Evolutionary conservation across 2,888 invertebrate genomes (phyloP).

Genomic region (Epinotia nisella): DNA sequence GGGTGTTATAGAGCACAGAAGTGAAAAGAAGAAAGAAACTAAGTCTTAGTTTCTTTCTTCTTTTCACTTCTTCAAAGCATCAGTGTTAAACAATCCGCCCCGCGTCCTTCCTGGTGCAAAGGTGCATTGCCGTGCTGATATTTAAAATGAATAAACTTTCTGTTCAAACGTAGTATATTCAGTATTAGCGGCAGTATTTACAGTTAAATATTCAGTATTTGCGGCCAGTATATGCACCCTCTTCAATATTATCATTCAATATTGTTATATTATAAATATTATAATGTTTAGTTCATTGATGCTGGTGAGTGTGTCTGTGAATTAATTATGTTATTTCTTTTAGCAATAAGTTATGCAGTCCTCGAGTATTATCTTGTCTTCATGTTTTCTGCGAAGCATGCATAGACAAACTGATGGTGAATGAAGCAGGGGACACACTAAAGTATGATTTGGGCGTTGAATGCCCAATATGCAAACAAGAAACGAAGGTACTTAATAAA

Average conservation of each 20-base stretch:
- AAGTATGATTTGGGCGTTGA: constrained; percentile 87
- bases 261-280: no score
- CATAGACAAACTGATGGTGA: constrained; percentile 91
- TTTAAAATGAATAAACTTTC: no score
- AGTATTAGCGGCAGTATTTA: background rate
- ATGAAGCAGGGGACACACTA: constrained; percentile 88
- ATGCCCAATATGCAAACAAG: constrained; percentile 94
- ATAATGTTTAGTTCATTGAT: background rate
- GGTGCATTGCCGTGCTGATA: no score
- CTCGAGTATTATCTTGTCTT: constrained; percentile 95
- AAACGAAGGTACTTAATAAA: constrained; percentile 87
- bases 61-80: no score
- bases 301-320: background rate
- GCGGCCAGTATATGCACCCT: background rate
- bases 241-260: background rate
- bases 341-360: constrained; percentile 90
- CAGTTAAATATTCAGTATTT: background rate
- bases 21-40: no score
- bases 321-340: constrained; percentile 27
- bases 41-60: no score
- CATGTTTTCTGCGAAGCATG: constrained; percentile 98
- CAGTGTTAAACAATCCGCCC: no score
- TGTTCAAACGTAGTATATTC: no score
- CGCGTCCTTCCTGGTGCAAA: no score
- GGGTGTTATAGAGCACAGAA: background rate